Conservation (phyloP, 2,113 vertebrate genomes). For the Butorides virescens region DNA sequence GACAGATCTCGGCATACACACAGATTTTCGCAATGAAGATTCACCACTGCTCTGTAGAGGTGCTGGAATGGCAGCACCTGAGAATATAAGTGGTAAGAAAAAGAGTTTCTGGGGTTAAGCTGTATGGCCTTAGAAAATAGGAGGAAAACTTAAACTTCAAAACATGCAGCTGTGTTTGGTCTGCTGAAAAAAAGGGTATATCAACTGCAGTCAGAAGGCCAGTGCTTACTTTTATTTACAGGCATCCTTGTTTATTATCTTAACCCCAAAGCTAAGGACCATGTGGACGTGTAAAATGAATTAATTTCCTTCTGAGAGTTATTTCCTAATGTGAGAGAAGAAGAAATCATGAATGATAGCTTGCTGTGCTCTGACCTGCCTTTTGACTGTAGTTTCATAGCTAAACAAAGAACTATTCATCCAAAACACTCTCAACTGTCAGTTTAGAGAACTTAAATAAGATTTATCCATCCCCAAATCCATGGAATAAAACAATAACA, state of each 20-base stretch:
- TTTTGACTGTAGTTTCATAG: not conserved
- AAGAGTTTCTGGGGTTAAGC: not conserved
- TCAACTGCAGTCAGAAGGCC: not conserved
- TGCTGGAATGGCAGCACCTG: rapidly evolving
- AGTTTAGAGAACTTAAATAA: not conserved
- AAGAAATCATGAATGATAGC: not conserved
- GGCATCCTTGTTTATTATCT: not conserved
- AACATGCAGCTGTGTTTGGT: not conserved
- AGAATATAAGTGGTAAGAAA: not conserved
- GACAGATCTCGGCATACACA: rapidly evolving
- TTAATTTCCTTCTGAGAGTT: not conserved
- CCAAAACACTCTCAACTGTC: not conserved
- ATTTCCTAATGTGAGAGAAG: not conserved
- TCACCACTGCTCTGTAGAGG: not conserved
- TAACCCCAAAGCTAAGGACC: not conserved
- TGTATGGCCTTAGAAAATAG: not conserved
- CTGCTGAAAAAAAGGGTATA: not conserved
- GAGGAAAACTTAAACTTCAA: not conserved
- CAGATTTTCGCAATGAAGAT: not conserved
- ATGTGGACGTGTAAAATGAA: not conserved
- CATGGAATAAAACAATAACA: not conserved
- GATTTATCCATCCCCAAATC: not conserved
- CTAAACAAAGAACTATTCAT: not conserved
- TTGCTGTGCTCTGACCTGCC: not conserved
- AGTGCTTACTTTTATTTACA: not conserved